Conservation (phyloP, 2,888 invertebrate species). For the Drosophila peninsularis region DNA sequence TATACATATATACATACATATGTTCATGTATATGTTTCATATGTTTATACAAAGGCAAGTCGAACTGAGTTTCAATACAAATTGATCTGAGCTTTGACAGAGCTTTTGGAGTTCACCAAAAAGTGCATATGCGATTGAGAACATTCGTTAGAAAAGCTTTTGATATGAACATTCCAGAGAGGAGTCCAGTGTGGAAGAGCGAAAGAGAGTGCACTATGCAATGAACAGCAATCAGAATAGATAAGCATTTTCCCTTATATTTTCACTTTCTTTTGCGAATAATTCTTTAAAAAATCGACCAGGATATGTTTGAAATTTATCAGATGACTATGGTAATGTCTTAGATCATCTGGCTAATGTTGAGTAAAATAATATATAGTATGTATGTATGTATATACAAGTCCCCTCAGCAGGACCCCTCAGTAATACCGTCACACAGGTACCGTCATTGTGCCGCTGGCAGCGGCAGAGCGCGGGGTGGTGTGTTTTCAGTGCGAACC, state of each 20-base stretch:
- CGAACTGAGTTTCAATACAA: neutral
- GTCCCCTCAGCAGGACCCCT: slow-evolving; percentile 32
- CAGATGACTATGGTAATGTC: neutral
- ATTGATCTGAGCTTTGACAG: slow-evolving; percentile 9
- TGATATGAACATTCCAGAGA: neutral
- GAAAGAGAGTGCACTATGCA: neutral
- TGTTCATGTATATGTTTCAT: too few relatives aligned
- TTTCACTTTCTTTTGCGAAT: neutral
- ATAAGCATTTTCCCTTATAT: neutral
- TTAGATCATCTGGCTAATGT: neutral
- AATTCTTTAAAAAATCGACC: neutral
- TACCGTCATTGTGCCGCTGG: neutral
- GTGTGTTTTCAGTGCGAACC: slow-evolving; percentile 40
- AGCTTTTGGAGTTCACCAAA: slow-evolving; percentile 17
- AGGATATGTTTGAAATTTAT: neutral
- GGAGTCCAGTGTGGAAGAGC: neutral
- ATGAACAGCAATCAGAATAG: neutral
- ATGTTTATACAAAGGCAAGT: neutral
- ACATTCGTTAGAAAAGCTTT: slow-evolving; percentile 9
- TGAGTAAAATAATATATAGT: neutral
- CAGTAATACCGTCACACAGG: slow-evolving; percentile 2
- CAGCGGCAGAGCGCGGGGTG: slow-evolving; percentile 17
- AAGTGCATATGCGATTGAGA: slow-evolving; percentile 14
- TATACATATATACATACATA: neutral
- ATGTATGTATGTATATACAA: too few relatives aligned